A percentile compares a stretch with the other conserved stretches of the same genome.
Conservation (phyloP, 1,140 invertebrate species). For the Heliconius hermathena region DNA sequence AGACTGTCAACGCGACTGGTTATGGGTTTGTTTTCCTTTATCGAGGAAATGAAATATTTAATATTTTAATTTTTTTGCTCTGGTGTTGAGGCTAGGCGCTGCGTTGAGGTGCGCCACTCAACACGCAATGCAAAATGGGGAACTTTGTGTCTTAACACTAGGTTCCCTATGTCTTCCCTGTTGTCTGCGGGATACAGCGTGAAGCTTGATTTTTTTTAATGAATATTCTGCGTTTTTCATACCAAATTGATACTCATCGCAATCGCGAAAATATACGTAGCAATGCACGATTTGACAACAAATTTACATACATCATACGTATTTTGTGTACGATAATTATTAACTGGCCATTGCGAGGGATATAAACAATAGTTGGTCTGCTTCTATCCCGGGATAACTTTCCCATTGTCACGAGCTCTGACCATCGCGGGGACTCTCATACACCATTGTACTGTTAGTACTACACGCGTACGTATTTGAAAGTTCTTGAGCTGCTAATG, state of each 20-base stretch:
- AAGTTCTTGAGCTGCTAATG: conserved; percentile 30
- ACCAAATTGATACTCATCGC: not conserved
- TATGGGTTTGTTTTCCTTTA: too few species aligned
- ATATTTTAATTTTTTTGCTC: too few species aligned
- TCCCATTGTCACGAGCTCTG: conserved; percentile 45
- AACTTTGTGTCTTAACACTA: too few species aligned
- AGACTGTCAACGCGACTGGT: too few species aligned
- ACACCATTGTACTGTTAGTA: conserved; percentile 21
- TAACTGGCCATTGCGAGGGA: conserved; percentile 40
- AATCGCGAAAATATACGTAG: conserved; percentile 10
- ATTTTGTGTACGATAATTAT: conserved; percentile 31
- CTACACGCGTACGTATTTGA: conserved; percentile 15
- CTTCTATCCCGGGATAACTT: conserved; percentile 45
- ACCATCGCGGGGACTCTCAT: conserved; percentile 40
- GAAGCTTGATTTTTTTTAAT: too few species aligned
- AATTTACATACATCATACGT: conserved; percentile 17
- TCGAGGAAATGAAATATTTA: too few species aligned
- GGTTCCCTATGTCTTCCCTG: too few species aligned
- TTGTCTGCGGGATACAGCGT: too few species aligned
- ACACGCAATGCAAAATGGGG: too few species aligned
- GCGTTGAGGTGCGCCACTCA: too few species aligned
- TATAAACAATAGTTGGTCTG: conserved; percentile 39
- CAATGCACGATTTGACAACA: conserved; percentile 23
- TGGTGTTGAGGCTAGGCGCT: too few species aligned
- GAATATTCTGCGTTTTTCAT: too few species aligned